Evolutionary conservation across 2,113 vertebrate species (phyloP).

Genomic region (Saccopteryx leptura): DNA sequence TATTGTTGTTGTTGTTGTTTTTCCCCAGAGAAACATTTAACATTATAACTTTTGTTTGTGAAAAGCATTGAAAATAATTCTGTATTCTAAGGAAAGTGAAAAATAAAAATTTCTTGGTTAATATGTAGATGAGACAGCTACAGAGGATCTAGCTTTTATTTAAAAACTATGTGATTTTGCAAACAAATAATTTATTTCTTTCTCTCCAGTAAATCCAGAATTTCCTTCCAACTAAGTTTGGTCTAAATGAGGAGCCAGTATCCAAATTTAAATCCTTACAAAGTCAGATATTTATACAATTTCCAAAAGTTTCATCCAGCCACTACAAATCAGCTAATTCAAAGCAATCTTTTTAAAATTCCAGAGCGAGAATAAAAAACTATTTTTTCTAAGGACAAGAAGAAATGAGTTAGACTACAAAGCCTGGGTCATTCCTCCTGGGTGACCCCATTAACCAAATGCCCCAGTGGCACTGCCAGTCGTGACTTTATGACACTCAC

Average conservation of each 20-base stretch:
- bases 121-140: conserved; percentile 18
- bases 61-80: neutral
- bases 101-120: neutral
- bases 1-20: neutral
- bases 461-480: neutral
- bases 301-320: conserved; percentile 47
- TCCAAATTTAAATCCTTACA: conserved; percentile 51
- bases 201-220: conserved; percentile 41
- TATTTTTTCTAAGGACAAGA: conserved; percentile 7
- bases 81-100: conserved; percentile 34
- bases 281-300: conserved; percentile 47
- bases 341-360: conserved; percentile 54
- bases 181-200: conserved; percentile 46
- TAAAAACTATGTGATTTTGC: neutral
- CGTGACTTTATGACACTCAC: conserved; percentile 55
- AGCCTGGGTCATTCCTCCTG: neutral
- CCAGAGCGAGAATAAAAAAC: conserved; percentile 40
- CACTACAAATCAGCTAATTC: conserved; percentile 53
- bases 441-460: conserved; percentile 11
- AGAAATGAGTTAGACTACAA: conserved; percentile 31
- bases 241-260: conserved; percentile 36
- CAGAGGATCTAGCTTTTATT: neutral
- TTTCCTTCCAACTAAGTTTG: conserved; percentile 18
- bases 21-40: neutral
- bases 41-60: neutral